A percentile compares a stretch with the other conserved stretches of the same genome.
phyloP scores from a whole-genome alignment of 2,797 vertebrate species.

The Mionectes olivaceus region DNA sequence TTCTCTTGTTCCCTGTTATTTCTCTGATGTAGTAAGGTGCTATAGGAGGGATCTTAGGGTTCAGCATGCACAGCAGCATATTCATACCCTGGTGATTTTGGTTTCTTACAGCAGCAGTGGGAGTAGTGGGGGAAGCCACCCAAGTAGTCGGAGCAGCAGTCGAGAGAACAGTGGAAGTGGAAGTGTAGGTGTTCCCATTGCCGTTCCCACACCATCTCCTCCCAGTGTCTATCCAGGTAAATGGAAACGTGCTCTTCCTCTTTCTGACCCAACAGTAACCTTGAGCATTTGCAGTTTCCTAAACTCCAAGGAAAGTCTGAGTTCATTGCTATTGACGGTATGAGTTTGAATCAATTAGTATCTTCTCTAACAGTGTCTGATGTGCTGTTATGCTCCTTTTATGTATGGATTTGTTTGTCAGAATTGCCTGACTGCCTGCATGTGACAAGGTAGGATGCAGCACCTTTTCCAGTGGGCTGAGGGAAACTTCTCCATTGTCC shows the following conservation, averaged over 20 bases:
- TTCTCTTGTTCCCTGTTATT: background rate
- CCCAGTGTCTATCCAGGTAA: constrained; percentile 96
- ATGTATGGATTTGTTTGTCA: background rate
- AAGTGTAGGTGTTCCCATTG: constrained; percentile 95
- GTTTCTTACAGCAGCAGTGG: constrained; percentile 90
- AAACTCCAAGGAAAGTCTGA: background rate
- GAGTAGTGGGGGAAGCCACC: constrained; percentile 96
- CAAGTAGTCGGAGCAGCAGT: constrained; percentile 98
- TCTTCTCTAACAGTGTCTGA: background rate
- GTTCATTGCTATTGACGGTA: background rate
- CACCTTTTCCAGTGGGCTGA: background rate
- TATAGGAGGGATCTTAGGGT: background rate
- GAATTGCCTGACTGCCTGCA: background rate
- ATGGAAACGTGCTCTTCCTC: background rate
- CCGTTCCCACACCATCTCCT: constrained; percentile 95
- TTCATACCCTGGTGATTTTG: constrained; percentile 52
- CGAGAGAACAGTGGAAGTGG: constrained; percentile 99
- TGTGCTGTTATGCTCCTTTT: background rate
- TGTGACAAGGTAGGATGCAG: background rate
- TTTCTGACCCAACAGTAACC: background rate
- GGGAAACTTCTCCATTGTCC: background rate
- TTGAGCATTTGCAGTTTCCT: background rate
- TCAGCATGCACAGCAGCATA: background rate
- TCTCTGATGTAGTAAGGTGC: background rate
- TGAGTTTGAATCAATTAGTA: background rate